A percentile compares a stretch with the other conserved stretches of the same genome.
These are phyloP conservation scores for Meriones psammophilus DNA, from an alignment of 2,797 vertebrate genomes.

Conservation along the genomic window DNA sequence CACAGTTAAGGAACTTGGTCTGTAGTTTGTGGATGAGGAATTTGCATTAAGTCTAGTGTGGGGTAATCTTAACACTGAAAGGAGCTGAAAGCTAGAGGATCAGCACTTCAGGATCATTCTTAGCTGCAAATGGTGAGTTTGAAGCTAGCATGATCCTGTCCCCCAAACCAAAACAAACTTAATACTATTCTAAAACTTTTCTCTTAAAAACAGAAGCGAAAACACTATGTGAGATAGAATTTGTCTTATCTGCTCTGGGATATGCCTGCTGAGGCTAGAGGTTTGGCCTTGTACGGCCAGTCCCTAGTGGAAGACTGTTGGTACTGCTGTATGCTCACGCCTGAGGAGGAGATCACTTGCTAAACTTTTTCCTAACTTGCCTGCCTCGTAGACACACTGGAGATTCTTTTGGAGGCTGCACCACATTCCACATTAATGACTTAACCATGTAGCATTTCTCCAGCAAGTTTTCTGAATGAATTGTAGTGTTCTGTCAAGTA, in stretches of 20 bases:
- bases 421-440: background rate
- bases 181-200: background rate
- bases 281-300: background rate
- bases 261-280: background rate
- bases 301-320: background rate
- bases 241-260: background rate
- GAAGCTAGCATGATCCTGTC: background rate
- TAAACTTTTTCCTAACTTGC: background rate
- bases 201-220: background rate
- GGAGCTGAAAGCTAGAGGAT: background rate
- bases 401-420: background rate
- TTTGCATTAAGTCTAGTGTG: background rate
- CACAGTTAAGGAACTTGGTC: background rate
- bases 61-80: background rate
- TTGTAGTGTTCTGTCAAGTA: background rate
- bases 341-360: conserved; percentile 2
- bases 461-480: conserved; percentile 34
- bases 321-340: background rate
- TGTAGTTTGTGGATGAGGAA: background rate
- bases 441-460: background rate
- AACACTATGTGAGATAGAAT: background rate
- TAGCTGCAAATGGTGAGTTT: background rate
- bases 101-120: background rate
- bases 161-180: background rate
- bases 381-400: background rate